Evolutionary conservation across 2,113 vertebrate genomes (phyloP), one percentile per base, ranked within the genome.

Genomic region (Thunnus thynnus): DNA sequence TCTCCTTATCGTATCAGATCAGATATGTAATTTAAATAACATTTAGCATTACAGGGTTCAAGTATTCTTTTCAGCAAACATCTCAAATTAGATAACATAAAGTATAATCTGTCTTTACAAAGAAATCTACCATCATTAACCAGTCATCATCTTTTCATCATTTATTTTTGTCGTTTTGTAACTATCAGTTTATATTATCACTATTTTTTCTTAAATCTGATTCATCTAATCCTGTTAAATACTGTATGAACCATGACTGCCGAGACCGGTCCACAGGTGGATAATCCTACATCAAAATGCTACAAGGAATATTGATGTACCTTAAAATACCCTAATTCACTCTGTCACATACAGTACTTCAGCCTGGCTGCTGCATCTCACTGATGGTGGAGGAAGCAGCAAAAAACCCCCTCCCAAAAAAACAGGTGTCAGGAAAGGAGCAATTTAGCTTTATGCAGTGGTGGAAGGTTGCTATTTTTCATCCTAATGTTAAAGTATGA

Each of bases 401-500:
- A 25, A 48, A 8, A 44, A 25, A 48, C 1, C 22, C 22, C 22
- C 22, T 22, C 22, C 22, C 22, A 65, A 55, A 27, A 27, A 41
- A 41, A 41, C 7, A 72, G 0, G 50, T 14, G 16, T 32, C 67
- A 22, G 11, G 13, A 51, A 61, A 14, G 46, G 1, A 44, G 47
- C 72, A 46, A 67, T 84, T 70, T 47, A 18, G 30, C 22, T 83
- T 54, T 2, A 30, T 30, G 27, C 60, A 56, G 10, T 4, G 44
- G n/a, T n/a, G 32, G 25, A 25, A 13, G 50, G 32, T 41, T 78
- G 77, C 69, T 12, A 61, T 86, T 78, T 74, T 63, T 78, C 72
- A 85, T 67, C 27, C 9, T 75, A 62, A 82, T 69, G 79, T 70
- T 89, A 56, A 85, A 80, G 66, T 71, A 77, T 60, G 72, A 83